Percentiles rank a stretch among this genome's conserved stretches.
Conservation (phyloP, 2,113 vertebrate species). For the Ariopsis seemanni region DNA sequence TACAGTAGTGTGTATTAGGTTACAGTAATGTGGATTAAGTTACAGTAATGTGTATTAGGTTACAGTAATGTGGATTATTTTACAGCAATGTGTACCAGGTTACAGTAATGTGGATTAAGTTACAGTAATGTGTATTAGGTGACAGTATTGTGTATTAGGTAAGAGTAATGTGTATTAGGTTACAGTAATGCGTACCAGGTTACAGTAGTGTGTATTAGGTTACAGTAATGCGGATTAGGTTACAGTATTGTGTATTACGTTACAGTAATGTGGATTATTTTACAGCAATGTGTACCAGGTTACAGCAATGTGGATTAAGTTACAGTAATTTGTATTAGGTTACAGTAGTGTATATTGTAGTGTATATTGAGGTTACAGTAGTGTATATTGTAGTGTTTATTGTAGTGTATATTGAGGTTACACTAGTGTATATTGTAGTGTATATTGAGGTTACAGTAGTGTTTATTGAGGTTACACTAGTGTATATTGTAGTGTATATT, state of each 20-base stretch:
- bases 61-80: not conserved
- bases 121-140: not conserved
- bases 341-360: not conserved
- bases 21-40: not conserved
- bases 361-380: not conserved
- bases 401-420: too few relatives aligned
- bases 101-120: not conserved
- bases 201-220: not conserved
- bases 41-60: not conserved
- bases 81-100: not conserved
- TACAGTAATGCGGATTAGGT: not conserved
- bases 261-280: not conserved
- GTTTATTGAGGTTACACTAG: too few relatives aligned
- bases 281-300: not conserved
- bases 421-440: too few relatives aligned
- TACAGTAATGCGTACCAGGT: not conserved
- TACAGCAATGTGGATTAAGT: not conserved
- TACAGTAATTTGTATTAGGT: not conserved
- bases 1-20: not conserved
- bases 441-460: too few relatives aligned
- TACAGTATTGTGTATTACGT: not conserved
- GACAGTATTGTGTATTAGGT: not conserved
- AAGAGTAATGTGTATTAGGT: not conserved
- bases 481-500: too few relatives aligned
- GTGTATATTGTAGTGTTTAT: too few relatives aligned